Percentiles rank a stretch among this genome's conserved stretches.
Evolutionary conservation across 2,888 invertebrate genomes (phyloP).

Genomic region (Drosophila pseudotakahashii): DNA sequence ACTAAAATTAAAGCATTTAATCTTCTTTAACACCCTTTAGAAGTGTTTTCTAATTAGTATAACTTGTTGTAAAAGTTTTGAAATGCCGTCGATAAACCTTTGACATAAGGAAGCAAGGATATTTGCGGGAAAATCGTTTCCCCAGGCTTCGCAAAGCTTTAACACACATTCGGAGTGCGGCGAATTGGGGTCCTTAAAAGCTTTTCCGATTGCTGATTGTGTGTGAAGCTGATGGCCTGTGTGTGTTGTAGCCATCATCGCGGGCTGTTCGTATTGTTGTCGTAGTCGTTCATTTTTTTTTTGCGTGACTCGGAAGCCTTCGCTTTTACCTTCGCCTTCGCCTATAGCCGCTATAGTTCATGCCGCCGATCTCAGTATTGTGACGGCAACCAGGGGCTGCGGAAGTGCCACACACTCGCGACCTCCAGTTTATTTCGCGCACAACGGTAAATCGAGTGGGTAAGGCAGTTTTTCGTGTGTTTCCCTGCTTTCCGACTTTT

Average conservation of each 20-base stretch:
- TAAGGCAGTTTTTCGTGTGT: slow-evolving; percentile 18
- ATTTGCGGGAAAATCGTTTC: neutral
- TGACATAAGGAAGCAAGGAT: neutral
- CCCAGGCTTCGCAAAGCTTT: slow-evolving; percentile 22
- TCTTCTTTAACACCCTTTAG: neutral
- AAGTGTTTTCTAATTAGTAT: neutral
- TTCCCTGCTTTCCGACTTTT: too few species aligned
- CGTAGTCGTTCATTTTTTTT: slow-evolving; percentile 18
- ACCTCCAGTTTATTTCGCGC: slow-evolving; percentile 13
- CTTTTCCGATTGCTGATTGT: slow-evolving; percentile 11
- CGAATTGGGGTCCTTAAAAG: slow-evolving; percentile 22
- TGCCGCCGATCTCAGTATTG: slow-evolving; percentile 53
- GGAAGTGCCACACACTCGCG: slow-evolving; percentile 58
- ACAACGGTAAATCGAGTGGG: slow-evolving; percentile 27
- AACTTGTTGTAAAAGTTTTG: neutral
- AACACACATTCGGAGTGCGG: slow-evolving; percentile 46
- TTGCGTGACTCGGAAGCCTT: slow-evolving; percentile 29
- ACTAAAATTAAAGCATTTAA: too few species aligned
- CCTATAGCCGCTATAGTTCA: slow-evolving; percentile 23
- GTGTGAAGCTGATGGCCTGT: neutral
- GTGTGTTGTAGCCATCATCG: slow-evolving; percentile 1
- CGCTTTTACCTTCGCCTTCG: slow-evolving; percentile 37
- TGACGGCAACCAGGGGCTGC: slow-evolving; percentile 57
- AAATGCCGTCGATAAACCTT: neutral
- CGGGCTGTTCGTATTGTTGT: slow-evolving; percentile 16